These are phyloP conservation scores for Cettia cetti DNA, from an alignment of 2,113 vertebrate species.

Conservation along the genomic window DNA sequence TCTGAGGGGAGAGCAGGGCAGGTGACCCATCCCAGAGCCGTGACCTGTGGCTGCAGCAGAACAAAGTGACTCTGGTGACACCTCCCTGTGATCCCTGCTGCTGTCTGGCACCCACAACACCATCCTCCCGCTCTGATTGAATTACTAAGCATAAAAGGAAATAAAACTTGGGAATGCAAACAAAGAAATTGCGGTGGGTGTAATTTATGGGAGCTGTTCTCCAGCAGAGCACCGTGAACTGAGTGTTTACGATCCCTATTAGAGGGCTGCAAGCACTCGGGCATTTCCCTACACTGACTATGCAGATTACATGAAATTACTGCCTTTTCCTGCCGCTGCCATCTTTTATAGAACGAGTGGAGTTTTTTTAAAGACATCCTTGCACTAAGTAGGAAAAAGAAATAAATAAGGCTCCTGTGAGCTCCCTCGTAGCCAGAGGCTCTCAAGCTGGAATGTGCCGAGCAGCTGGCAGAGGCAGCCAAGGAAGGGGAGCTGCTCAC, in stretches of 20 bases:
- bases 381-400: not conserved
- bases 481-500: not conserved
- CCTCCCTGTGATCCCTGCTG: not conserved
- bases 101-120: not conserved
- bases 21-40: fast-evolving
- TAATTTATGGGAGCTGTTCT: not conserved
- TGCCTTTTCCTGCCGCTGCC: not conserved
- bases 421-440: not conserved
- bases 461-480: not conserved
- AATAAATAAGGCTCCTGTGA: not conserved
- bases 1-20: not conserved
- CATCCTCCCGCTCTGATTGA: not conserved
- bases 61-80: fast-evolving
- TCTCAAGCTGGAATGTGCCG: not conserved
- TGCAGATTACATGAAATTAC: not conserved
- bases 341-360: not conserved
- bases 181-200: not conserved
- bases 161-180: not conserved
- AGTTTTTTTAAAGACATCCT: not conserved
- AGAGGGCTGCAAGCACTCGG: not conserved
- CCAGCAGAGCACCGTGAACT: not conserved
- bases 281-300: not conserved
- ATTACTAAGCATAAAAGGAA: constrained; percentile 21
- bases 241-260: not conserved
- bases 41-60: not conserved